Evolutionary conservation across 2,888 invertebrate genomes (phyloP), one percentile per base, ranked within the genome.

Genomic region (Tethea ocularis): DNA sequence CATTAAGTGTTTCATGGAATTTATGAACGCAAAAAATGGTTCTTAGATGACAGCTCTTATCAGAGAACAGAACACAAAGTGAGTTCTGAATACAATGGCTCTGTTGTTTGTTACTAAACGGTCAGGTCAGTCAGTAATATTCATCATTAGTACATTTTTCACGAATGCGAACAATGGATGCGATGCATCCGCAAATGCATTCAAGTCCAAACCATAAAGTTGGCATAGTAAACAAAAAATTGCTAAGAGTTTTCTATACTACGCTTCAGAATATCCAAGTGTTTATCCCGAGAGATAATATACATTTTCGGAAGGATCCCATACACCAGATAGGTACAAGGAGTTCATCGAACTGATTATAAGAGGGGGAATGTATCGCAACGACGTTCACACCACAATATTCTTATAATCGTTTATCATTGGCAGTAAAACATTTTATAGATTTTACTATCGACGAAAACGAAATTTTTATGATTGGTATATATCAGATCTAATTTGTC

Each of bases 151-250:
- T 33, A 38, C 65, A 69, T 64, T 64, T 68, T 71, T 67, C 57
- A 55, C 59, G 60, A 68, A 73, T 65, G 63, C 60, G 65, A 72
- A 78, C 76, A 77, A 80, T 75, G 69, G 67, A 61, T 57, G 57
- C 53, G 51, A 33, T 58, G 46, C 36, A 33, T 20, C 20, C 17
- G 57, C 56, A 51, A n/a, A 41, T 58, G 41, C 36, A 52, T 17
- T n/a, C 36, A 15, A 36, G 36, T n/a, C 38, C n/a, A n/a, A 6
- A 38, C n/a, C 38, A 38, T 6, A n/a, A n/a, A 38, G 8, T 38
- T 7, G 29, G 29, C 8, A 33, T 33, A n/a, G 3, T n/a, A n/a
- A 38, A 38, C 38, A 38, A 38, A 10, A n/a, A 38, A 6, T 38
- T n/a, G 3, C 13, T 13, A 33, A 13, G 33, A 7, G 41, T 20